A percentile compares a stretch with the other conserved stretches of the same genome.
Conservation (phyloP, 2,113 vertebrate species). For the Menura novaehollandiae region DNA sequence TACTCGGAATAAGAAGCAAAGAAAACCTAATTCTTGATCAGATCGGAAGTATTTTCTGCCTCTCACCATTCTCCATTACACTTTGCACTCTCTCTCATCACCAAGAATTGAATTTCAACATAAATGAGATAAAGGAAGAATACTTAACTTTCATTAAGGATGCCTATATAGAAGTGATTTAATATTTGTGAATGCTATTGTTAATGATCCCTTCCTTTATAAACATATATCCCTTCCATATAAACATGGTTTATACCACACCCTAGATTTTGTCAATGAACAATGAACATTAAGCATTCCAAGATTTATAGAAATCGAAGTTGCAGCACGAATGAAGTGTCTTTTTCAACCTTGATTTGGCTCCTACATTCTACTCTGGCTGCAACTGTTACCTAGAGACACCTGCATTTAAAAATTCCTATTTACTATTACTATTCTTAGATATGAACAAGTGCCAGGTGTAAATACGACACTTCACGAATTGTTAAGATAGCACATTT, state of each 20-base stretch:
- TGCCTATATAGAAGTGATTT: background rate
- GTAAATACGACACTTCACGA: background rate
- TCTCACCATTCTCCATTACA: accelerated
- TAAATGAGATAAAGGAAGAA: background rate
- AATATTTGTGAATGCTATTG: background rate
- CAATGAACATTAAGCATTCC: background rate
- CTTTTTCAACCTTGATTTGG: background rate
- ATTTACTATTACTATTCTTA: background rate
- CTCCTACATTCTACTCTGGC: background rate
- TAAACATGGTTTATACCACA: background rate
- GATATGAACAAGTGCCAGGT: background rate
- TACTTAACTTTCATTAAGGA: background rate
- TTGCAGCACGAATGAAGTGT: background rate
- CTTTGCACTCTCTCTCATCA: background rate
- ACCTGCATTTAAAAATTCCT: background rate
- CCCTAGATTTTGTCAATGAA: background rate
- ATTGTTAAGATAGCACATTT: background rate
- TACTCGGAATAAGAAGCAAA: accelerated
- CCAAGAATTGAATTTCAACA: background rate
- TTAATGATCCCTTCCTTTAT: background rate
- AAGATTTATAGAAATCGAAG: background rate
- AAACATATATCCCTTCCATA: no score
- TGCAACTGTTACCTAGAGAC: background rate
- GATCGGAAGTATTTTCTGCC: accelerated
- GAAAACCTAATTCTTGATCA: background rate